phyloP scores from a whole-genome alignment of 1,140 invertebrate species.

The Steinernema khuongi region DNA sequence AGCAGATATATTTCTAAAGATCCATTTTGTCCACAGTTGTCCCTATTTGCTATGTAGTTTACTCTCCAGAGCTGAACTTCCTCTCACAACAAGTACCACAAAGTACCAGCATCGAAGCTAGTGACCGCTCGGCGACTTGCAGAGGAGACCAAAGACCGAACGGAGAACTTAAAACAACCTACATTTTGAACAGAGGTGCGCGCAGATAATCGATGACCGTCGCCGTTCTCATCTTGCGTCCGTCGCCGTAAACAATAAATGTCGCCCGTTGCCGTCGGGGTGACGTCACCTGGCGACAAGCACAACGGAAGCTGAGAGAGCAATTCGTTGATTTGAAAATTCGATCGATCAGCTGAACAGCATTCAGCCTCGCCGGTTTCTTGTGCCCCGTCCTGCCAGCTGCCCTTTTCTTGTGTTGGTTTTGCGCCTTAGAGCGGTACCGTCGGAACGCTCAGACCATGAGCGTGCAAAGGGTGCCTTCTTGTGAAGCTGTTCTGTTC shows the following conservation, averaged over 20 bases:
- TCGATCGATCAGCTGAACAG: slow-evolving; percentile 11
- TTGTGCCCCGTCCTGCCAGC: neutral
- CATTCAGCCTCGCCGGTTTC: neutral
- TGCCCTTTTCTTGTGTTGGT: neutral
- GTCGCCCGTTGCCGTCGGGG: neutral
- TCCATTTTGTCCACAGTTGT: too few species aligned
- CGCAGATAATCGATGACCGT: slow-evolving; percentile 5
- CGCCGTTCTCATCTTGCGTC: neutral
- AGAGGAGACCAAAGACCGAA: neutral
- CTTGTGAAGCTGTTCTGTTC: neutral
- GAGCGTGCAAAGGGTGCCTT: too few species aligned
- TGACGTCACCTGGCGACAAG: neutral
- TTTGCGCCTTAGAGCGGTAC: neutral
- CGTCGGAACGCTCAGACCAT: too few species aligned
- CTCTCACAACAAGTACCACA: neutral
- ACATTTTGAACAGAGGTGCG: neutral
- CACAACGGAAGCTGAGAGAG: neutral
- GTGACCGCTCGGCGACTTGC: neutral
- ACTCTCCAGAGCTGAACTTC: neutral
- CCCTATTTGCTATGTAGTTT: too few species aligned
- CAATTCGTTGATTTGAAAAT: neutral
- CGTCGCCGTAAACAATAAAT: slow-evolving; percentile 1
- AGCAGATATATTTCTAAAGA: too few species aligned
- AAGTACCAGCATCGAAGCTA: neutral
- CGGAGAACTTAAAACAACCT: neutral